Base-by-base conservation (phyloP, 2,888 invertebrate species). In the Drosophila bunnanda region DNA sequence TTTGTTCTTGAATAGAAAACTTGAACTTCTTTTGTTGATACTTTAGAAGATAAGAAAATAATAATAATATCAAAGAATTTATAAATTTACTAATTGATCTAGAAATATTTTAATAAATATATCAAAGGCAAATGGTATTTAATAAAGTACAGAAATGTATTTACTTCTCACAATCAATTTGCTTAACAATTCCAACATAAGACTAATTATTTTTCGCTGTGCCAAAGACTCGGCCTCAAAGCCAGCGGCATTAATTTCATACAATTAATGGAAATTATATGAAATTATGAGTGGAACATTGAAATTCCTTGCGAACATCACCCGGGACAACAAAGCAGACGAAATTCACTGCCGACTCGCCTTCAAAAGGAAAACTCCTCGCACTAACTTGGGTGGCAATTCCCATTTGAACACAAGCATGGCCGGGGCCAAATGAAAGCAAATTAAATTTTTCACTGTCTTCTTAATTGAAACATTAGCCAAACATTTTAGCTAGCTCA, bases 391-490 rank as follows among this genome's bases (percentile, higher is more conserved):
- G 70, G 59, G 71, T 69, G 71, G 69, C 69, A 58, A 70, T 70
- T 38, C 34, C 25, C 58, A 68, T 57, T 58, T 69, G 46, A 71
- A 72, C 67, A 70, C 30, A 79, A 60, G 69, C 46, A 12, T 12
- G 20, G 20, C 20, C 77, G 68, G 22, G 32, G 60, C 76, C 75
- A 83, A 80, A 85, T 81, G 88, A 89, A 89, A 82, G 77, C 76
- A 89, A 90, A 89, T 90, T 90, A 89, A 89, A 89, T 89, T 89
- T 89, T 84, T 79, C 87, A 74, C 83, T 84, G 84, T 79, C 81
- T 79, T 69, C 83, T 89, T 89, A 89, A 89, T 89, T 89, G 90
- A 89, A 90, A 90, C 89, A 89, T 90, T 89, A 89, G 86, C 89
- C 83, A 67, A 74, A 74, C 73, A 75, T 74, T 75, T 56, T 73